Evolutionary conservation across 2,797 vertebrate species (phyloP), one percentile per base, ranked within the genome.

Genomic region (Macrochelys suwanniensis): DNA sequence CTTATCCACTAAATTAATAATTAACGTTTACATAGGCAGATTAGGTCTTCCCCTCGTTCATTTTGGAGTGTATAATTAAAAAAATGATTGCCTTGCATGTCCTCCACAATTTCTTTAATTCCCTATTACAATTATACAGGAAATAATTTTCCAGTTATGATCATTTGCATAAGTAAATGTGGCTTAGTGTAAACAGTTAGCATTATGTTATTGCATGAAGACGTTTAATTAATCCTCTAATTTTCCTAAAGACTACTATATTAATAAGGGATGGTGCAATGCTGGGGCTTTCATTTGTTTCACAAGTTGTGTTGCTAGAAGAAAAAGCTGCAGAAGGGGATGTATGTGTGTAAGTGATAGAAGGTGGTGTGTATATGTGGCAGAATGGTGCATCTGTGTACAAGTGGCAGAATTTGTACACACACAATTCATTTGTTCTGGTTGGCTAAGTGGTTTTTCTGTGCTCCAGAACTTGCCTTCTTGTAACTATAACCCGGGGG

Each of bases 131-230:
- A 95, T 92, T 91, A 81, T 79, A 94, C 97, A 85, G 87, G 65
- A 91, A 97, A 96, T 92, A 97, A 95, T 97, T 97, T 97, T 97
- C 94, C 93, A 97, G 85, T 96, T 97, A 96, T 87, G 89, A 89
- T 51, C 93, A 97, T 95, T 97, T 94, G 93, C 94, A 97, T 92
- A 95, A 97, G 90, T 86, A 97, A 97, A 95, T 84, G 42, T 91
- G 87, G 54, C 91, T 97, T 96, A 97, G 85, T 96, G 96, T 92
- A 96, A 97, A 97, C 96, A 97, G 97, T 91, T 92, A 96, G 54
- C 57, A 59, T 92, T 90, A 90, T 86, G 89, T 85, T 93, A 97
- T 89, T 95, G 85, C 95, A 98, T 90, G 91, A 94, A 96, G 97
- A 97, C 86, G 86, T 96, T 95, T 87, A 96, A 95, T 97, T 97